These are phyloP conservation scores for Lasioglossum lativentre DNA, from an alignment of 2,888 invertebrate species.

Conservation along the genomic window DNA sequence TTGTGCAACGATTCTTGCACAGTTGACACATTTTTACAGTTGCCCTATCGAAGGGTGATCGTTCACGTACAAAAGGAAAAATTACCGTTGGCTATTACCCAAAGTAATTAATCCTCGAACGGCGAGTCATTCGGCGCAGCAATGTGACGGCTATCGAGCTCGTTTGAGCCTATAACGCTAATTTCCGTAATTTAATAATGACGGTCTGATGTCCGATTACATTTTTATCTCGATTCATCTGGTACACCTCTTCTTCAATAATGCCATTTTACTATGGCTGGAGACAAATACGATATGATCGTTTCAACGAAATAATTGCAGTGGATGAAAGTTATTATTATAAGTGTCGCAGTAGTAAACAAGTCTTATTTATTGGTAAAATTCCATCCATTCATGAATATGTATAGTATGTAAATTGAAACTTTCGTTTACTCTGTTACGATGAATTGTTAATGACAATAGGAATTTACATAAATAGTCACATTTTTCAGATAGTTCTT, in stretches of 20 bases:
- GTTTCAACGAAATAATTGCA: not conserved
- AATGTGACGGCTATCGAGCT: not conserved
- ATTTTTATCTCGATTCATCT: not conserved
- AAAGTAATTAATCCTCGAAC: not conserved
- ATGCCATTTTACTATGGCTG: not conserved
- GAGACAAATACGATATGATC: not conserved
- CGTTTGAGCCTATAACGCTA: not conserved
- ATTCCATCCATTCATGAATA: not conserved
- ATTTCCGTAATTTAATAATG: not conserved
- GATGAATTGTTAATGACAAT: not conserved
- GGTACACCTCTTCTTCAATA: not conserved
- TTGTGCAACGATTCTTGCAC: slow-evolving; percentile 8
- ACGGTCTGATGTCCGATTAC: not conserved
- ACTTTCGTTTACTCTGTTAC: not conserved
- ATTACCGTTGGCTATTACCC: not conserved
- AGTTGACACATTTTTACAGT: not conserved
- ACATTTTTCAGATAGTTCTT: not conserved
- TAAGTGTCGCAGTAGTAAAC: not conserved
- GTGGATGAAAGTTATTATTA: not conserved
- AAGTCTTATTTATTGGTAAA: not conserved
- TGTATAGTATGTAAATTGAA: not conserved
- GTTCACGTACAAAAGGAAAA: not conserved
- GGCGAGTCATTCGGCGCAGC: not conserved
- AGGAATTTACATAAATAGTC: not conserved
- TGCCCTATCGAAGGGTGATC: not conserved